Evolutionary conservation across 2,888 invertebrate genomes (phyloP).

Genomic region (Gortyna flavago): DNA sequence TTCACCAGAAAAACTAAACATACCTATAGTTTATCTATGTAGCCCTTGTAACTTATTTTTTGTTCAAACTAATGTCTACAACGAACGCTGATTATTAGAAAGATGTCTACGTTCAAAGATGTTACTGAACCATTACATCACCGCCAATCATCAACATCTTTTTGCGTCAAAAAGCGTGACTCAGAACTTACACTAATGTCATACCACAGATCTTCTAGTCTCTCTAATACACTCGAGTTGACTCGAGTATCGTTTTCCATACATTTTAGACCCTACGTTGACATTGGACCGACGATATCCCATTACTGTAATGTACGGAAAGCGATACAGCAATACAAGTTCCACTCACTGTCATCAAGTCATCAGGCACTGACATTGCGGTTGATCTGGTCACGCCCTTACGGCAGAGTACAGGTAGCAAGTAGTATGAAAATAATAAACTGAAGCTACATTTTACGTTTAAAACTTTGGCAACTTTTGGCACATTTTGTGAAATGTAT

Average conservation of each 20-base stretch:
- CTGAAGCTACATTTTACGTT: neutral
- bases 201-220: slow-evolving; percentile 1
- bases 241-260: slow-evolving; percentile 28
- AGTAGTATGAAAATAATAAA: neutral
- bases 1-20: neutral
- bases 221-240: neutral
- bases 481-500: neutral
- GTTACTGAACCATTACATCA: slow-evolving; percentile 4
- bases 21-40: neutral
- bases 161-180: slow-evolving; percentile 11
- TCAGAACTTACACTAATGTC: slow-evolving; percentile 6
- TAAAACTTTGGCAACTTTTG: neutral
- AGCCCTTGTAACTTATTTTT: neutral
- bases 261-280: slow-evolving; percentile 21
- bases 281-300: slow-evolving; percentile 57
- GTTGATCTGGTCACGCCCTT: slow-evolving; percentile 43
- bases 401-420: neutral
- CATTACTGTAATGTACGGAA: slow-evolving; percentile 52
- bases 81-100: neutral
- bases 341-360: slow-evolving; percentile 38
- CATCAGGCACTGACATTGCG: slow-evolving; percentile 34
- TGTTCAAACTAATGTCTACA: neutral
- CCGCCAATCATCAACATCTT: neutral
- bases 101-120: neutral
- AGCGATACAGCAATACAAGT: slow-evolving; percentile 39